These are phyloP conservation scores for Coleophora deauratella DNA, from an alignment of 2,888 invertebrate species.

Conservation along the genomic window DNA sequence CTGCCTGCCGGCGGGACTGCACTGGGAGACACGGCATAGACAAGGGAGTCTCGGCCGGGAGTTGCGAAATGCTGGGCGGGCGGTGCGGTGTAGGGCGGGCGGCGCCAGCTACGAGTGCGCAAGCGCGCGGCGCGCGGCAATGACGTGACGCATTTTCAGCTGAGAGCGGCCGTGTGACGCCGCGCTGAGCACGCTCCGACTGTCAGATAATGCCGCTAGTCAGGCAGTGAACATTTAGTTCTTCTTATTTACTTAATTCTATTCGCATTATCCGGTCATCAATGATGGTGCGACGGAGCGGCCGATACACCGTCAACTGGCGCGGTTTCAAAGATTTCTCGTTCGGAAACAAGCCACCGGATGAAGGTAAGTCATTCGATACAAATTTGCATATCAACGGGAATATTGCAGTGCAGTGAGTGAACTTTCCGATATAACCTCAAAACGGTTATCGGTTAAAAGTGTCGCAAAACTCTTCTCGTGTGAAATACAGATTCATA, in stretches of 20 bases:
- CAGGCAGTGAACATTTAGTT: slow-evolving; percentile 25
- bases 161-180: slow-evolving; percentile 30
- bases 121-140: slow-evolving; percentile 49
- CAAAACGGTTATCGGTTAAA: too few species aligned
- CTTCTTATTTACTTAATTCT: slow-evolving; percentile 22
- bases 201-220: slow-evolving; percentile 30
- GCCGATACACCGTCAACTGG: slow-evolving; percentile 69
- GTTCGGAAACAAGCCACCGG: slow-evolving; percentile 62
- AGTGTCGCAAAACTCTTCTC: background rate
- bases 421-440: slow-evolving; percentile 34
- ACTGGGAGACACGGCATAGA: background rate
- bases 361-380: slow-evolving; percentile 49
- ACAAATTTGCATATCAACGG: slow-evolving; percentile 1
- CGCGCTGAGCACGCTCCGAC: slow-evolving; percentile 41
- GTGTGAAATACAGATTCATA: slow-evolving; percentile 1
- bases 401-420: too few species aligned
- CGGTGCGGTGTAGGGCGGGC: slow-evolving; percentile 30
- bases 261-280: slow-evolving; percentile 20
- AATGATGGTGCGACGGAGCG: slow-evolving; percentile 70
- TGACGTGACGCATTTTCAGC: slow-evolving; percentile 52
- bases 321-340: slow-evolving; percentile 65
- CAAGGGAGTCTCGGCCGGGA: slow-evolving; percentile 1
- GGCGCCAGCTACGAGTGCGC: slow-evolving; percentile 31
- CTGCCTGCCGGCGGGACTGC: too few species aligned
- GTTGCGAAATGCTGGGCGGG: slow-evolving; percentile 26